Evolutionary conservation across 23 tunicate genomes (phyloP), one percentile per base, ranked within the genome.

Genomic region (Pegea sp.): DNA sequence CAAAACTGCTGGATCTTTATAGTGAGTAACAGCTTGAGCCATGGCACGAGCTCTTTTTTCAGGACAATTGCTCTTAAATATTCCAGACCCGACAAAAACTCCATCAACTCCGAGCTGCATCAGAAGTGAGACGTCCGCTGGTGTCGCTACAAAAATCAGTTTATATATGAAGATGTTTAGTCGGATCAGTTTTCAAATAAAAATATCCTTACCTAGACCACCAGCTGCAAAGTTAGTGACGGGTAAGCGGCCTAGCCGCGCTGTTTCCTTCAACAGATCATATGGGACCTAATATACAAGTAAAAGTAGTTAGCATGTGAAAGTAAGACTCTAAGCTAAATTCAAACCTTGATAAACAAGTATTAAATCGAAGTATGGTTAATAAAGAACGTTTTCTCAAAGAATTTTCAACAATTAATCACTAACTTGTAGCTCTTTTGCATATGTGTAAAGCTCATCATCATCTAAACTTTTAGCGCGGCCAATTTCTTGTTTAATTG

Each of bases 31-130:
- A 34, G 90, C 76, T 42, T 69, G 56, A 24, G 56, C 90, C 90
- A 77, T 77, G 38, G 90, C 90, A 25, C 57, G 49, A 2, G 76
- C 90, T 26, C 90, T 68, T 31, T 69, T 77, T 34, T 48, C 65
- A 0, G 90, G 90, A 42, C 44, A 22, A 24, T 43, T 31, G 31
- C 90, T 77, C 38, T 77, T 77, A 46, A 77, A 77, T 24, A 77
- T 77, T 4, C 90, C 90, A 1, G 90, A 77, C n/a, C 90, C 90
- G 1, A 77, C 90, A 57, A 77, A 77, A 3, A 77, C 90, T 7
- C 90, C 90, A 33, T 77, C 90, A 8, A 77, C 90, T 5, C 90
- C 90, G 24, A 77, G 52, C 34, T 77, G 90, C 90, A 77, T 77
- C 53, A 77, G 53, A 65, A 77, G 26, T 3, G 90, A 69, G 2